These are phyloP conservation scores for Gobiocypris rarus DNA, from an alignment of 2,113 vertebrate species.

Conservation along the genomic window DNA sequence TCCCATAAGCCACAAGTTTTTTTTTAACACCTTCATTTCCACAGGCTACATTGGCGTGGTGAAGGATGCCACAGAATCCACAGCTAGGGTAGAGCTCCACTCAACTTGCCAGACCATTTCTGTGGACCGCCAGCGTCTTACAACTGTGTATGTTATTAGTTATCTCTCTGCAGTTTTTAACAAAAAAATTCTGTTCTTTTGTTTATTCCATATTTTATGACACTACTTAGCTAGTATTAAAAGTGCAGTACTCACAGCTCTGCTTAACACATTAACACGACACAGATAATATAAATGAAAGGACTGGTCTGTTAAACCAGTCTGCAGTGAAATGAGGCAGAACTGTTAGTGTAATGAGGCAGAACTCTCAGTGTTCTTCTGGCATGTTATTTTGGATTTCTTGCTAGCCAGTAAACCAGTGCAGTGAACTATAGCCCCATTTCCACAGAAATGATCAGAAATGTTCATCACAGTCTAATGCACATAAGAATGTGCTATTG, in stretches of 20 bases:
- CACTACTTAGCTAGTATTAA: neutral
- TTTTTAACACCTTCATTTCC: neutral
- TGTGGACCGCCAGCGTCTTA: constrained; percentile 89
- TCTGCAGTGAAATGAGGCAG: no score
- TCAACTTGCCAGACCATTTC: constrained; percentile 98
- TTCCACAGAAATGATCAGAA: no score
- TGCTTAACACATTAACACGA: neutral
- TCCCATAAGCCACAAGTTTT: neutral
- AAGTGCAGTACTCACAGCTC: neutral
- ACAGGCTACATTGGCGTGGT: constrained; percentile 94
- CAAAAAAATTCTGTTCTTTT: neutral
- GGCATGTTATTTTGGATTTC: neutral
- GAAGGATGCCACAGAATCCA: constrained; percentile 94
- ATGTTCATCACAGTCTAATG: no score
- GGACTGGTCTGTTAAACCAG: neutral
- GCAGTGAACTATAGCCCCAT: neutral
- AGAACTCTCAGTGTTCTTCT: neutral
- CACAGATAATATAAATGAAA: neutral
- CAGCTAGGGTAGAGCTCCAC: constrained; percentile 89
- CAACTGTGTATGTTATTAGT: constrained; percentile 80
- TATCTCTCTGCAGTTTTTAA: neutral
- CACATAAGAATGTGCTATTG: no score
- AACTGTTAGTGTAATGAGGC: no score
- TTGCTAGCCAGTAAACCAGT: neutral
- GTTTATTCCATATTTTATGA: neutral